Conservation (phyloP, 2,888 invertebrate genomes). For the Drosophila heteroneura region DNA sequence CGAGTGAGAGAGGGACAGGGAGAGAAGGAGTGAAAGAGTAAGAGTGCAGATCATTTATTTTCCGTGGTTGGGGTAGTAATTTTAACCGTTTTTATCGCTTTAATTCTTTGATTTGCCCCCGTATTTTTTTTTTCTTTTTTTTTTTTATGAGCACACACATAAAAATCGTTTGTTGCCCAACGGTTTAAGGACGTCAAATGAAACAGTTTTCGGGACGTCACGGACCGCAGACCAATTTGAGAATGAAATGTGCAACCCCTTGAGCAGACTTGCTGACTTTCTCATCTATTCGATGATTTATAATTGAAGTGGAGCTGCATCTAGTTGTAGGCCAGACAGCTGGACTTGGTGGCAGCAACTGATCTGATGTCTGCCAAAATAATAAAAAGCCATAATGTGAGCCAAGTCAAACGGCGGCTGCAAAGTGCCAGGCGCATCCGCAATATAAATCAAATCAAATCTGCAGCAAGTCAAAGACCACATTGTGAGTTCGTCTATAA, state of each 20-base stretch:
- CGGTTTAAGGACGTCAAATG: conserved; percentile 42
- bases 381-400: conserved; percentile 49
- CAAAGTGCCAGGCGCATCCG: conserved; percentile 78
- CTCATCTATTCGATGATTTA: conserved; percentile 26
- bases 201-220: conserved; percentile 35
- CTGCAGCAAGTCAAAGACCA: conserved; percentile 17
- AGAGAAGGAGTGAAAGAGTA: neutral
- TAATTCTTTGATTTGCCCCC: conserved; percentile 49
- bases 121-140: conserved; percentile 7
- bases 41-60: conserved; percentile 7
- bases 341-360: conserved; percentile 17
- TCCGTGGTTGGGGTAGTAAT: conserved; percentile 20
- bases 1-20: conserved; percentile 3
- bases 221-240: conserved; percentile 69
- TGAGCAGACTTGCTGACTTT: neutral
- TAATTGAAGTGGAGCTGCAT: conserved; percentile 20
- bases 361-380: conserved; percentile 31
- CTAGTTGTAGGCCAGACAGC: conserved; percentile 20
- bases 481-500: conserved; percentile 56
- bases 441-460: conserved; percentile 81
- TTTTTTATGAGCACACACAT: conserved; percentile 50
- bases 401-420: conserved; percentile 50
- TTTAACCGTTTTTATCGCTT: conserved; percentile 59
- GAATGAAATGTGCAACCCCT: conserved; percentile 26
- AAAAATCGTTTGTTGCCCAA: conserved; percentile 60